phyloP scores from a whole-genome alignment of 2,797 vertebrate species.

The Brotula barbata region DNA sequence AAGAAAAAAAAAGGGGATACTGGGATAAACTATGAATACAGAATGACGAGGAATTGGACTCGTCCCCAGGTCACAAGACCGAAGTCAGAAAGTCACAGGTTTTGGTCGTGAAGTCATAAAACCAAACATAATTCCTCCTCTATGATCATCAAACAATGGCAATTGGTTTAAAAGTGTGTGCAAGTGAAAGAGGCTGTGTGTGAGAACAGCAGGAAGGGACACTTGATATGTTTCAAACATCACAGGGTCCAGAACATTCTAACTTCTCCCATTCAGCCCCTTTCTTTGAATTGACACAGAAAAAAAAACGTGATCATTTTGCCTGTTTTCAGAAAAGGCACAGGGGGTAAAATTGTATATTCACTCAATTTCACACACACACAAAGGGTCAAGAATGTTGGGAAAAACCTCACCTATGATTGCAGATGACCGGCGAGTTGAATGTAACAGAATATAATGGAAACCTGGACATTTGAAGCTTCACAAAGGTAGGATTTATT shows the following conservation, averaged over 20 bases:
- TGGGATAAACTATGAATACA: too few species aligned
- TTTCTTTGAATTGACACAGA: neutral
- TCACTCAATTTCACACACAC: constrained; percentile 1
- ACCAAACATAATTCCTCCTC: constrained; percentile 64
- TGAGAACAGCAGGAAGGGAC: neutral
- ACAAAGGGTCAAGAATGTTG: too few species aligned
- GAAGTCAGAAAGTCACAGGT: constrained; percentile 67
- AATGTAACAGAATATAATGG: too few species aligned
- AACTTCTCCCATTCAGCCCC: neutral
- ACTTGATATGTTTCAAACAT: neutral
- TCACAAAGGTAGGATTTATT: too few species aligned
- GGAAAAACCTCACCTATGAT: too few species aligned
- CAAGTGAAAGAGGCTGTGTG: neutral
- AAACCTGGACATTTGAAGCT: too few species aligned
- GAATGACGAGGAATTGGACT: neutral
- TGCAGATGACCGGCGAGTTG: too few species aligned
- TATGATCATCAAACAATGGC: constrained; percentile 39
- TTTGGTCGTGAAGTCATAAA: constrained; percentile 57
- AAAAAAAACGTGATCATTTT: constrained; percentile 7
- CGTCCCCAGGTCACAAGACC: constrained; percentile 48
- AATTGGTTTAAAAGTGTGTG: constrained; percentile 32
- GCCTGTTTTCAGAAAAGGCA: constrained; percentile 8
- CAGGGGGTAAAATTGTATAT: constrained; percentile 4
- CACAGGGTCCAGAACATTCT: neutral
- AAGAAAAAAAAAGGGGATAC: too few species aligned